Conservation (phyloP, 2,113 vertebrate genomes). For the Platycercus adscitus region DNA sequence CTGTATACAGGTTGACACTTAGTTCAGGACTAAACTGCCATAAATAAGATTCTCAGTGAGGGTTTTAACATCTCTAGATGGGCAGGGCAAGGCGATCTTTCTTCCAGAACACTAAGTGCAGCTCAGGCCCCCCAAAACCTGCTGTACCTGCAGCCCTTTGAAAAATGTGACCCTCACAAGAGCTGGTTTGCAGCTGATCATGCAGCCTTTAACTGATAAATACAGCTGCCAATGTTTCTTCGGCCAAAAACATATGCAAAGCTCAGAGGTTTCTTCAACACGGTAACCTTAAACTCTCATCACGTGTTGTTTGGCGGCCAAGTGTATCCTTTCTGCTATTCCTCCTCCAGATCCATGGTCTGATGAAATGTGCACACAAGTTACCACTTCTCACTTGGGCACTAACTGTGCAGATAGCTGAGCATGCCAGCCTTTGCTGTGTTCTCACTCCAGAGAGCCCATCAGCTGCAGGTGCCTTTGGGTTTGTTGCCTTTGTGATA, state of each 20-base stretch:
- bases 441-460: background rate
- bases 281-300: background rate
- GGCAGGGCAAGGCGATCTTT: background rate
- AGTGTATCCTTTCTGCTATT: background rate
- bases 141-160: background rate
- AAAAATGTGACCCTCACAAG: background rate
- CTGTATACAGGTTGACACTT: background rate
- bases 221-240: background rate
- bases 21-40: background rate
- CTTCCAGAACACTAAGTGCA: background rate
- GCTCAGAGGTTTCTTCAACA: background rate
- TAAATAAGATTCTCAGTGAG: no score
- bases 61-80: background rate
- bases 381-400: fast-evolving
- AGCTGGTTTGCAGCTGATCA: background rate
- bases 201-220: background rate
- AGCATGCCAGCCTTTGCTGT: background rate
- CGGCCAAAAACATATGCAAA: background rate
- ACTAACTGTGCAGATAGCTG: background rate
- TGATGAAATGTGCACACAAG: background rate
- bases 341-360: background rate
- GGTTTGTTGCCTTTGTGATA: background rate
- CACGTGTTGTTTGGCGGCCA: fast-evolving
- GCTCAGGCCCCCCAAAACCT: background rate
- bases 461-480: background rate